phyloP scores from a whole-genome alignment of 2,113 vertebrate species.

The Chroicocephalus ridibundus region DNA sequence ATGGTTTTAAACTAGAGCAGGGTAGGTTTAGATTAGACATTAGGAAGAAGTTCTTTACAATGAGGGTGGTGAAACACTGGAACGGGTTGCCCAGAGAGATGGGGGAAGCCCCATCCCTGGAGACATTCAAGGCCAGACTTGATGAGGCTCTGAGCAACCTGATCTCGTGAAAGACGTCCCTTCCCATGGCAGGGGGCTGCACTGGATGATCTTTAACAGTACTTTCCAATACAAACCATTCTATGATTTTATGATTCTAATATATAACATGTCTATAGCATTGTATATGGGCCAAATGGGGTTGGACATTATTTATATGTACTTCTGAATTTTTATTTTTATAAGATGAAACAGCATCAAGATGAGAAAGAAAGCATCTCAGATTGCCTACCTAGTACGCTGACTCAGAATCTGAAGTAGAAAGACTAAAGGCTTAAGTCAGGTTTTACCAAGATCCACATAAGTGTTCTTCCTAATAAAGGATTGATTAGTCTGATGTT shows the following conservation, averaged over 20 bases:
- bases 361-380: background rate
- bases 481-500: background rate
- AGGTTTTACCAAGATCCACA: background rate
- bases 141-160: background rate
- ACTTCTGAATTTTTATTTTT: background rate
- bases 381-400: background rate
- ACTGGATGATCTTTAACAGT: background rate
- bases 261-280: background rate
- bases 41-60: too few relatives aligned
- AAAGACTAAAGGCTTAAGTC: background rate
- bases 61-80: too few relatives aligned
- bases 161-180: background rate
- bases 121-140: too few relatives aligned
- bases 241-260: background rate
- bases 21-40: too few relatives aligned
- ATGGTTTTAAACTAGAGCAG: too few relatives aligned
- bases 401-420: background rate
- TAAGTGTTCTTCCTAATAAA: background rate
- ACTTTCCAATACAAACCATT: background rate
- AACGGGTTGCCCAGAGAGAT: too few relatives aligned
- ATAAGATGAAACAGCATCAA: background rate
- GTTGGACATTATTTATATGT: background rate
- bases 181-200: background rate
- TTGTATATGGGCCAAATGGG: background rate
- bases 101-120: too few relatives aligned